phyloP scores from a whole-genome alignment of 2,888 invertebrate genomes.

The Cryptocephalus moraei region DNA sequence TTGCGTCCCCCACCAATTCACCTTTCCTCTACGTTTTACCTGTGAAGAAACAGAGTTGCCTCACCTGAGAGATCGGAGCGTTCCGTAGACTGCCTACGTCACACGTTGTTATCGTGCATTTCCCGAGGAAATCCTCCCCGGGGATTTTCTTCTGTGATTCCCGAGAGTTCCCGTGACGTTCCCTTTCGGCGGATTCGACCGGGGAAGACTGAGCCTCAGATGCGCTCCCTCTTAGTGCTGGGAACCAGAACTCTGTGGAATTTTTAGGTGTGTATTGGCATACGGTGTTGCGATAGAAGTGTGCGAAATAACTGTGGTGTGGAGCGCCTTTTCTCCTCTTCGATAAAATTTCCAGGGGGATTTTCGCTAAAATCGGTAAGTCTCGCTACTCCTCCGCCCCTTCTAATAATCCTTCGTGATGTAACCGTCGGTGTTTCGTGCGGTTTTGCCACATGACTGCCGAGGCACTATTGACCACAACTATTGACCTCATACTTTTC shows the following conservation, averaged over 20 bases:
- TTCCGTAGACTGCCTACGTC: constrained; percentile 14
- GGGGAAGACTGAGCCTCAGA: background rate
- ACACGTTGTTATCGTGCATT: constrained; percentile 5
- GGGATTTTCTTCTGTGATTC: too few species aligned
- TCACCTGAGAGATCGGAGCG: constrained; percentile 11
- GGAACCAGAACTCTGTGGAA: constrained; percentile 9
- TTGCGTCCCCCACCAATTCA: constrained; percentile 7
- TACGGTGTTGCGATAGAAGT: constrained; percentile 2
- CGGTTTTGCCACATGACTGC: too few species aligned
- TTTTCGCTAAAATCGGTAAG: constrained; percentile 9
- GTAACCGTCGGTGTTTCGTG: background rate
- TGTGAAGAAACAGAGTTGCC: constrained; percentile 17
- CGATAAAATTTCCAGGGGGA: constrained; percentile 1
- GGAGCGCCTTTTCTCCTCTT: constrained; percentile 9
- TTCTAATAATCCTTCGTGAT: background rate
- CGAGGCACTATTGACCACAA: too few species aligned
- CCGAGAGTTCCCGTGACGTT: too few species aligned
- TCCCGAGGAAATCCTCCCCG: background rate
- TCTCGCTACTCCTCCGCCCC: background rate
- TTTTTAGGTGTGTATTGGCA: constrained; percentile 16
- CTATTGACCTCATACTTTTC: too few species aligned
- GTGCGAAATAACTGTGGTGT: constrained; percentile 13
- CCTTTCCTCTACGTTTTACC: constrained; percentile 11
- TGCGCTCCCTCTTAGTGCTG: background rate
- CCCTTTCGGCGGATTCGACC: background rate